Evolutionary conservation across 2,113 vertebrate genomes (phyloP).

Genomic region (Chaetops frenatus): DNA sequence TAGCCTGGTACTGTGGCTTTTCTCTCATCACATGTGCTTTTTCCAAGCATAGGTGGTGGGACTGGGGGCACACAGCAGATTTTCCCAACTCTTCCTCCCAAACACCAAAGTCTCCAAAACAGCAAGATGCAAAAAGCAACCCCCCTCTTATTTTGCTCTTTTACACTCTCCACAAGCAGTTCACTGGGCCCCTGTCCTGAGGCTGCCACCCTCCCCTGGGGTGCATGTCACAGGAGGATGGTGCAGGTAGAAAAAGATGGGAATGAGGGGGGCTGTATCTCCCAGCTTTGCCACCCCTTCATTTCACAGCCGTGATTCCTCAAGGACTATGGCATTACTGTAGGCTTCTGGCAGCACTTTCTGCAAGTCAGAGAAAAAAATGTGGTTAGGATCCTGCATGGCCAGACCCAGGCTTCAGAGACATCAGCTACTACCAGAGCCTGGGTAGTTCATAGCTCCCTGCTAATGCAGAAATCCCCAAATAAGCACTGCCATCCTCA

Average conservation of each 20-base stretch:
- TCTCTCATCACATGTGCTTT: background rate
- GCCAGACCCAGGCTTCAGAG: background rate
- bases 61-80: background rate
- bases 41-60: background rate
- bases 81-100: background rate
- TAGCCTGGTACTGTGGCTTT: background rate
- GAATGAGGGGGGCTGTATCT: background rate
- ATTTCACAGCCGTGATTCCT: conserved; percentile 38
- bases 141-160: background rate
- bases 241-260: background rate
- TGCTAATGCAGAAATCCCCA: background rate
- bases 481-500: background rate
- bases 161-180: background rate
- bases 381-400: background rate
- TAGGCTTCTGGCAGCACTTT: conserved; percentile 12
- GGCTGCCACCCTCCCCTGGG: background rate
- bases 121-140: background rate
- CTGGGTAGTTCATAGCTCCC: background rate
- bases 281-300: background rate
- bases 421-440: background rate
- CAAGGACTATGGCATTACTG: background rate
- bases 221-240: background rate
- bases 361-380: conserved; percentile 39
- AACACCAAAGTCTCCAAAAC: background rate
- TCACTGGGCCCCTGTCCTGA: background rate